Evolutionary conservation across 2,888 invertebrate genomes (phyloP).

Genomic region (Amphiduros pacificus): DNA sequence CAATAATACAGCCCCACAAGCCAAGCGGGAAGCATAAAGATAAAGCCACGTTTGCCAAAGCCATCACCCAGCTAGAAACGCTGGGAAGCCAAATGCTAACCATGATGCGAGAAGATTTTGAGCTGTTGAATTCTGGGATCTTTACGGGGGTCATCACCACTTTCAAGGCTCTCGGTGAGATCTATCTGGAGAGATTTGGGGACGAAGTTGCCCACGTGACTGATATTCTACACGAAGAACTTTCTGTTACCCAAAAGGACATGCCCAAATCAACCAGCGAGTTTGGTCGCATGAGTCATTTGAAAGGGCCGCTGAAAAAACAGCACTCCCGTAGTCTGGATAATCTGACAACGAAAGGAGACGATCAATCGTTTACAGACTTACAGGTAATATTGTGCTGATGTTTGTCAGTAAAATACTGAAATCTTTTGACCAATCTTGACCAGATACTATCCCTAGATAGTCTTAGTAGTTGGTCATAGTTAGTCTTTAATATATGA

Average conservation of each 20-base stretch:
- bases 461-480: too few relatives aligned
- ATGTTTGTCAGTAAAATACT: too few relatives aligned
- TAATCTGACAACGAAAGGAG: conserved; percentile 31
- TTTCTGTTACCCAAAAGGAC: conserved; percentile 20
- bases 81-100: neutral
- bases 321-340: conserved; percentile 35
- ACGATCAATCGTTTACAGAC: conserved; percentile 18
- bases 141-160: conserved; percentile 44
- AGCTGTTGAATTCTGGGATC: conserved; percentile 45
- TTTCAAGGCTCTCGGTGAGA: conserved; percentile 46
- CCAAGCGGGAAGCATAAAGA: neutral
- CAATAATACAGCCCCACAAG: conserved; percentile 26
- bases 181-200: conserved; percentile 50
- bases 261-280: conserved; percentile 24
- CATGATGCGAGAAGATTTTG: conserved; percentile 55
- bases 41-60: neutral
- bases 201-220: conserved; percentile 50
- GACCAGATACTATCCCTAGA: too few relatives aligned
- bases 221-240: conserved; percentile 49
- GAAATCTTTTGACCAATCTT: too few relatives aligned
- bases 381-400: too few relatives aligned
- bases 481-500: too few relatives aligned
- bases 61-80: conserved; percentile 5
- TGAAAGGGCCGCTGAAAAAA: conserved; percentile 5
- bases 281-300: conserved; percentile 6